Base-by-base conservation (phyloP, 2,888 invertebrate genomes). In the Mycalesis mineus region DNA sequence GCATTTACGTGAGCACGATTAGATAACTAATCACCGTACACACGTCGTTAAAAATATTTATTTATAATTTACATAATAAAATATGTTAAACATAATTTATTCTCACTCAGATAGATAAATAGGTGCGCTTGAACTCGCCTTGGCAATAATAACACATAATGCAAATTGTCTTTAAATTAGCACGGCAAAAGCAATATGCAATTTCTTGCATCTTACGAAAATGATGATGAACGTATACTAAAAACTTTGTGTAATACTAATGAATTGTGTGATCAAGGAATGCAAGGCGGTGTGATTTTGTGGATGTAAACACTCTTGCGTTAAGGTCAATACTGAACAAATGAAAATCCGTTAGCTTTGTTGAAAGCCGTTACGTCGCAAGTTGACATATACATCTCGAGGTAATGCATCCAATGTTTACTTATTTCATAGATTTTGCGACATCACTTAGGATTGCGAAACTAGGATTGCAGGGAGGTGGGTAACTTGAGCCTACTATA, bases 351-450 rank as follows among this genome's bases (percentile, higher is more conserved):
- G 80, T 79, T 83, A 80, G 77, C 71, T 72, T 75, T 84, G 77
- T 87, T 81, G 83, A 80, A 84, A 82, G 71, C 70, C 68, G 75
- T 88, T 87, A 86, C 87, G 82, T 80, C 69, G 77, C 64, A 69
- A 79, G 78, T 80, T 83, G 77, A 80, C 86, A 80, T 83, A 84
- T 77, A 77, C 74, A 73, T 74, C 73, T 71, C 78, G 80, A 82
- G 85, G 84, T 84, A 85, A 88, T 86, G 86, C 78, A 82, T 74
- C 73, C 73, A 78, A 74, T 88, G 82, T 88, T 89, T 88, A 84
- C 88, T 79, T 83, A 86, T 87, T 84, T 87, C 85, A 86, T 86
- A 78, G 77, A 85, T 81, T 86, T 87, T 82, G 78, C 83, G 84
- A 82, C 83, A 84, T 75, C 77, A 73, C 76, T 75, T 77, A 75